These are phyloP conservation scores for Diaperis boleti DNA, from an alignment of 2,888 invertebrate genomes.

Conservation along the genomic window DNA sequence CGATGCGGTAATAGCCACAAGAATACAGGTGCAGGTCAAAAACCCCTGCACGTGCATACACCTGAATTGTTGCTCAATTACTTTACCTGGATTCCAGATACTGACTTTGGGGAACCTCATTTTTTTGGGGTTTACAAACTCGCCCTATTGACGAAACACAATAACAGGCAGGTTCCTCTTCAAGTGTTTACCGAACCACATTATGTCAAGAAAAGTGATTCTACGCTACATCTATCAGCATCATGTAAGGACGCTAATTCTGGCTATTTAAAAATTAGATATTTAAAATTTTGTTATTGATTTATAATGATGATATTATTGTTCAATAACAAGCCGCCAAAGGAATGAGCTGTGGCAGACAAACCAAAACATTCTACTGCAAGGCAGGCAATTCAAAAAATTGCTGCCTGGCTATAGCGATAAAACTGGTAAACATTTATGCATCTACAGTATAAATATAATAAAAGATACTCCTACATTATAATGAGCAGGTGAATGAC, in stretches of 20 bases:
- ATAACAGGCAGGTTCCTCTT: neutral
- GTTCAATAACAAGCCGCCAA: neutral
- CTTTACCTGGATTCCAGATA: constrained; percentile 38
- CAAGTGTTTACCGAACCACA: constrained; percentile 11
- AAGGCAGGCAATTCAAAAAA: constrained; percentile 8
- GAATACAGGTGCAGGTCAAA: constrained; percentile 53
- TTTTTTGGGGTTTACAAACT: constrained; percentile 11
- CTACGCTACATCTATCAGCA: neutral
- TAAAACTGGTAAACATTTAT: constrained; percentile 19
- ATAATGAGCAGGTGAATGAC: neutral
- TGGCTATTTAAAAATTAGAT: no score
- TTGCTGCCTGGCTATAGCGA: neutral
- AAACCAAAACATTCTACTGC: constrained; percentile 18
- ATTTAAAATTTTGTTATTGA: constrained; percentile 7
- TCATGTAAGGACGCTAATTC: neutral
- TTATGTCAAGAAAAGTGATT: constrained; percentile 4
- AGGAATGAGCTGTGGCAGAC: constrained; percentile 1
- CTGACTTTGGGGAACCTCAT: neutral
- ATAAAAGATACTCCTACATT: neutral
- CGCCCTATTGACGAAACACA: neutral
- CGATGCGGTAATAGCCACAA: constrained; percentile 33
- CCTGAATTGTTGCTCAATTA: constrained; percentile 58
- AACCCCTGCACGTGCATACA: constrained; percentile 58
- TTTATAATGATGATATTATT: constrained; percentile 9
- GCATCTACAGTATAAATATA: neutral